These are phyloP conservation scores for Therioaphis trifolii DNA, from an alignment of 2,888 invertebrate species.

Conservation along the genomic window DNA sequence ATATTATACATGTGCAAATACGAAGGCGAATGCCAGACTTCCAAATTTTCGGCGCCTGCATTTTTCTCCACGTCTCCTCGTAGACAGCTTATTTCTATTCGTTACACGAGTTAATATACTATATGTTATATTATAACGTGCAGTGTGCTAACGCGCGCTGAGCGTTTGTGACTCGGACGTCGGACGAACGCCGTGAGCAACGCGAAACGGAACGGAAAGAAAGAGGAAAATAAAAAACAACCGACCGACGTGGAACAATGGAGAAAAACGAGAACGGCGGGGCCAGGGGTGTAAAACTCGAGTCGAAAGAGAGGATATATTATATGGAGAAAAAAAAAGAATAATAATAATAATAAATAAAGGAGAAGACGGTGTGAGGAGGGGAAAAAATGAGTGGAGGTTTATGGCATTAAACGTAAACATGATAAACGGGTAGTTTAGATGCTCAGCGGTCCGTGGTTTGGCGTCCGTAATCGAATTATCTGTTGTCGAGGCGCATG, in stretches of 20 bases:
- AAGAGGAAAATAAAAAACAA: background rate
- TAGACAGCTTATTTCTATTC: no score
- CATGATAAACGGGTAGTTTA: slow-evolving; percentile 58
- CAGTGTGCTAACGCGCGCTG: no score
- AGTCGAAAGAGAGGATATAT: slow-evolving; percentile 1
- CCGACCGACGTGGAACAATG: background rate
- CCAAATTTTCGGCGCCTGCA: no score
- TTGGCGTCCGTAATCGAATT: slow-evolving; percentile 61
- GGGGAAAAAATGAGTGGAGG: slow-evolving; percentile 6
- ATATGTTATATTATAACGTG: no score
- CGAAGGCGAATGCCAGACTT: no score
- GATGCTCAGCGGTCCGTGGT: slow-evolving; percentile 62
- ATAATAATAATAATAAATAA: slow-evolving; percentile 38
- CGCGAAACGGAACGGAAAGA: background rate
- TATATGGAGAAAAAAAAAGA: slow-evolving; percentile 3
- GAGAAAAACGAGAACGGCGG: background rate
- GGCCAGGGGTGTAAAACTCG: background rate
- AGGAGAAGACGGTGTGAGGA: background rate
- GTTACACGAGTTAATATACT: no score
- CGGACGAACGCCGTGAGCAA: no score
- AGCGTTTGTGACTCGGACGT: no score
- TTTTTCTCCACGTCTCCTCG: no score
- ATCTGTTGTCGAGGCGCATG: slow-evolving; percentile 54
- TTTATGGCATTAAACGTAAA: slow-evolving; percentile 58
- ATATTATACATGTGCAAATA: no score